Base-by-base conservation (phyloP, 2,113 vertebrate species). In the Rostratula benghalensis region DNA sequence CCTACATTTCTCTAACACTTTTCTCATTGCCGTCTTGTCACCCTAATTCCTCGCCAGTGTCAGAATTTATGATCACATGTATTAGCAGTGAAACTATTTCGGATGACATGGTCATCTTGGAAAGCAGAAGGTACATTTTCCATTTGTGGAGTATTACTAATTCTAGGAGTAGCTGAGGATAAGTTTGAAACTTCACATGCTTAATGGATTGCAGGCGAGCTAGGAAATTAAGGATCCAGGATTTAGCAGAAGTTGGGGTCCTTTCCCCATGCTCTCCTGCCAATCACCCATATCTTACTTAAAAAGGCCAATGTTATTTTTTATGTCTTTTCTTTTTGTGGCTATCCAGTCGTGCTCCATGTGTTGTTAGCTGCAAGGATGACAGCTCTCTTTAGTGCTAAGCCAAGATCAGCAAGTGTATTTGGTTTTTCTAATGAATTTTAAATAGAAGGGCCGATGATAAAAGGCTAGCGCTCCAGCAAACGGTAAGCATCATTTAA, bases 41-140 rank as follows among this genome's bases (percentile, higher is more conserved):
- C 57, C 54, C 77, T n/a, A 50, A 4, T 4, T 78, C 48, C 86
- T 81, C 4, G 33, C 69, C 90, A 73, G 85, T 46, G 86, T 11
- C 80, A 93, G 89, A 56, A 50, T 19, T 39, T 94, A 74, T 30
- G 90, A 37, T 89, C 35, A 14, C 3, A 13, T 35, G 80, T 64
- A 88, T 11, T 21, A 83, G 88, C 3, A 4, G 73, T 1, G 25
- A 88, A 94, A 70, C 51, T 35, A 70, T 68, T 48, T 65, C 2
- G 1, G 45, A 75, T 75, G 76, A 73, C 90, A 92, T 17, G 37
- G 57, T n/a, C 57, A 68, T 84, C 80, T 87, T 96, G 95, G 96
- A 97, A 94, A 93, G 89, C 80, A 64, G 53, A 95, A 93, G 79
- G 95, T 89, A 48, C 92, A 82, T 73, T 95, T 96, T 90, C 95